These are phyloP conservation scores for Erethizon dorsatum DNA, from an alignment of 2,797 vertebrate genomes.

Conservation along the genomic window DNA sequence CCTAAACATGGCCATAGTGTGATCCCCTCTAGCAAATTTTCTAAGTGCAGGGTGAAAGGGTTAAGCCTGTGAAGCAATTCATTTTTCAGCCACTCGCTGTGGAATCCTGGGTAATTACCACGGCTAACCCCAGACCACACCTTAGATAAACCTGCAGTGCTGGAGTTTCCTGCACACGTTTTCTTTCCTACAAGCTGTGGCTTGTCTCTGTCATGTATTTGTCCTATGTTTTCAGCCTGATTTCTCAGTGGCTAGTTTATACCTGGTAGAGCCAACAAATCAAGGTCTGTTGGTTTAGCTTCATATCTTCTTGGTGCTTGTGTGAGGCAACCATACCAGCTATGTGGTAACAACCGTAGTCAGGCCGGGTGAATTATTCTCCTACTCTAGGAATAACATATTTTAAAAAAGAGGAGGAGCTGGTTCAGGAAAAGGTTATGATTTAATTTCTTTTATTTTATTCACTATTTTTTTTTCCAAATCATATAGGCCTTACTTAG, in stretches of 20 bases:
- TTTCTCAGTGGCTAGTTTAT: slow-evolving; percentile 90
- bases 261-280: slow-evolving; percentile 92
- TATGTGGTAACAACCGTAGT: slow-evolving; percentile 69
- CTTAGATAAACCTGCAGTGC: slow-evolving; percentile 97
- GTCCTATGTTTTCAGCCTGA: slow-evolving; percentile 89
- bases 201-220: slow-evolving; percentile 92
- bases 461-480: not conserved
- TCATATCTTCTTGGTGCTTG: slow-evolving; percentile 84
- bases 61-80: slow-evolving; percentile 89
- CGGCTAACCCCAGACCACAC: slow-evolving; percentile 95
- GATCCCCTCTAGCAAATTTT: slow-evolving; percentile 44
- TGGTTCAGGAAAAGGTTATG: slow-evolving; percentile 77
- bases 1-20: not conserved
- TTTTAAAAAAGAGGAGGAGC: slow-evolving; percentile 47
- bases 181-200: slow-evolving; percentile 94
- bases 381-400: slow-evolving; percentile 73
- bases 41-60: slow-evolving; percentile 80
- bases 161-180: slow-evolving; percentile 95
- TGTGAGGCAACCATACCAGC: slow-evolving; percentile 85
- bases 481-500: slow-evolving; percentile 13
- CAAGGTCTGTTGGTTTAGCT: slow-evolving; percentile 90
- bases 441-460: slow-evolving; percentile 72
- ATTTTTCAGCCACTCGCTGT: slow-evolving; percentile 89
- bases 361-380: slow-evolving; percentile 69
- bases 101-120: slow-evolving; percentile 94